Evolutionary conservation across 2,797 vertebrate genomes (phyloP).

Genomic region (Hypotaenidia okinawae): DNA sequence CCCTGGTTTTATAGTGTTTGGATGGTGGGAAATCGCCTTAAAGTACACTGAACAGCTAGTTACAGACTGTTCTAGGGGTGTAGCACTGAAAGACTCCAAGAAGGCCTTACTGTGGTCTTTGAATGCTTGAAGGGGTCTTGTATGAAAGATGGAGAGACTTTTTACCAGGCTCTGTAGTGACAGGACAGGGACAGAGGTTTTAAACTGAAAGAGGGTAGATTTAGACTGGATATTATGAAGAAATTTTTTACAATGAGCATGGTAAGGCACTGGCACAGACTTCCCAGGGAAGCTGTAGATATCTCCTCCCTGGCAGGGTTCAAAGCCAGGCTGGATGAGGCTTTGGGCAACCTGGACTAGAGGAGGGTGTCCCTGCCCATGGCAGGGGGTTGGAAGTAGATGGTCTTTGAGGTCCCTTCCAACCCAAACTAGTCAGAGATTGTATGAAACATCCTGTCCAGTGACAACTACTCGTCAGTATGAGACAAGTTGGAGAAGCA

Average conservation of each 20-base stretch:
- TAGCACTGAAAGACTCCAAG: neutral
- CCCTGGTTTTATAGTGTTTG: neutral
- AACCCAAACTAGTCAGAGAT: neutral
- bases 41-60: neutral
- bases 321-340: neutral
- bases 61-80: neutral
- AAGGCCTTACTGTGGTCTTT: neutral
- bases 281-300: neutral
- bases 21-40: neutral
- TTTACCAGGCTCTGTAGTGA: neutral
- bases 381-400: neutral
- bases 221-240: neutral
- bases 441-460: neutral
- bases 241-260: neutral
- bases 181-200: neutral
- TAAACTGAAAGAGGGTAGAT: neutral
- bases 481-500: neutral
- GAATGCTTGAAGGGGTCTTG: rapidly evolving
- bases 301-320: rapidly evolving
- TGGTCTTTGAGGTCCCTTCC: neutral
- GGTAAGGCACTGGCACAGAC: neutral
- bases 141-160: neutral
- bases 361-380: neutral
- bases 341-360: neutral
- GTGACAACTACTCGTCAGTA: too few relatives aligned